Base-by-base conservation (phyloP, 2,113 vertebrate genomes). In the Ibidorhyncha struthersii region DNA sequence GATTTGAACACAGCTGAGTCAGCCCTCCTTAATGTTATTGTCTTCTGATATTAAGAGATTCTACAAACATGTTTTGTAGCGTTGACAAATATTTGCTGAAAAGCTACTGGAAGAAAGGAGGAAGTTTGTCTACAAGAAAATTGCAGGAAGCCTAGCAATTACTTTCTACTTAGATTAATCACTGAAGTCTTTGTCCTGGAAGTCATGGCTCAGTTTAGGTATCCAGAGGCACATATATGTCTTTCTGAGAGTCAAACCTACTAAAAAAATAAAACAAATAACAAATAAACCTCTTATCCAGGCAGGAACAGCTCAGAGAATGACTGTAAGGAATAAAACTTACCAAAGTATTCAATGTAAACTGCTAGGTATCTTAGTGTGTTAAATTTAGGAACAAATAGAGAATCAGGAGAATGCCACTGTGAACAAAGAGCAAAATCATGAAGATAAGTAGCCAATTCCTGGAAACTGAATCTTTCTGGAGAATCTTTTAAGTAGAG, bases 41-140 rank as follows among this genome's bases (percentile, higher is more conserved):
- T 89, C 89, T 26, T 59, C 53, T 93, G 43, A 73, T 95, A 96
- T 85, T 89, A 90, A 73, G 53, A 88, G 62, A 95, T 45, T 85
- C 70, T 72, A 70, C 74, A 88, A 94, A 91, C 59, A 81, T 70
- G 45, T 96, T 94, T 95, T 83, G 50, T 73, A 62, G 43, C 16
- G 41, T 38, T 95, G 86, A 95, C 41, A 96, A 96, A 97, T 94
- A 93, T 91, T 96, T 96, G 66, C 58, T 91, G 61, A 85, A 96
- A 93, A 96, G 84, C 45, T 77, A 55, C 81, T 95, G 70, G 71
- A 93, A 92, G 47, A 90, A 93, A 89, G 53, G 23, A 95, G 38
- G 81, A 94, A 93, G 74, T 85, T 93, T 93, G 70, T 82, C 70
- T 90, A 29, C 62, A 86, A 90, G 82, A 94, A 95, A 91, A 91